Evolutionary conservation across 2,113 vertebrate genomes (phyloP), one percentile per base, ranked within the genome.

Genomic region (Halcyon malimbica): DNA sequence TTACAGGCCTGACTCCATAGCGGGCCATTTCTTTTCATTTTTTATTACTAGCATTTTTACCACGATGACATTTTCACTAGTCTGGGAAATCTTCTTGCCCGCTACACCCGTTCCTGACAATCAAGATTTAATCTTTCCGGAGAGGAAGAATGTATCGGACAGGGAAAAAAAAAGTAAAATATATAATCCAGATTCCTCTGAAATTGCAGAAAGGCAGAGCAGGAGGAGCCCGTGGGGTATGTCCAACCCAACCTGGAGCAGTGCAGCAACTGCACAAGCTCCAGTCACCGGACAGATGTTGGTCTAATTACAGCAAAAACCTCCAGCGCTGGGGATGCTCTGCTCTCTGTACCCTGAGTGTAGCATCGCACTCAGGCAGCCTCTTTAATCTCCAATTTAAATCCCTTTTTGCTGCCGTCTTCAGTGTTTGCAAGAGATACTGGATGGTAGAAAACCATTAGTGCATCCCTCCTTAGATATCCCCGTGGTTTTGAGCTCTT

Each of bases 51-150:
- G 13, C 20, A 5, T 88, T 96, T 95, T 91, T 86, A 90, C 87
- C n/a, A 23, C 41, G 17, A 51, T 95, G 93, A 86, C 85, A 90
- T 92, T 96, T 94, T 59, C 60, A 81, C 94, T 63, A 67, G 90
- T 62, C 76, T 90, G 71, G 71, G 69, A 94, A 91, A 90, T 90
- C 78, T 79, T 84, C 75, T 87, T 50, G 37, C 63, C 60, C 4
- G 5, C 71, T 62, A 13, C 51, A 42, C 33, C 12, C 2, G 8
- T 42, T 94, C 53, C 87, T 74, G 84, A 88, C 67, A 57, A 82
- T 71, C 60, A 81, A 76, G 87, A 89, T 94, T 94, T 84, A 82
- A 95, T 77, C 82, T 91, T 96, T 46, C 33, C 10, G 2, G 78
- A 95, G 82, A 87, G 37, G 67, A 91, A 65, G 46, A 87, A 51